A percentile compares a stretch with the other conserved stretches of the same genome.
Conservation (phyloP, 1,140 invertebrate species). For the Drosophila lini region DNA sequence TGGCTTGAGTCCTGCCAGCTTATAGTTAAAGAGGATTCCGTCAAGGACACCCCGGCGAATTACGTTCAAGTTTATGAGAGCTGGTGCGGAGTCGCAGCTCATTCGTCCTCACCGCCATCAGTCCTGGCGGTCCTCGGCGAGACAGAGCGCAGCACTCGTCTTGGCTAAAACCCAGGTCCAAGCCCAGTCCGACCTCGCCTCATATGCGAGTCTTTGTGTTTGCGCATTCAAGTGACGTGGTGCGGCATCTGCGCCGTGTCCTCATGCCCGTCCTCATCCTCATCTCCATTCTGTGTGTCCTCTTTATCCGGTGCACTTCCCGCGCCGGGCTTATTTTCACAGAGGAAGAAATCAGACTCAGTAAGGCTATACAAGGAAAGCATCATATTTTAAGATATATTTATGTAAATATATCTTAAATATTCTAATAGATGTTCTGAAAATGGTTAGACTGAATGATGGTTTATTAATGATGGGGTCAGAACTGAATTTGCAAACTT, state of each 20-base stretch:
- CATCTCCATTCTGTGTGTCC: conserved; percentile 38
- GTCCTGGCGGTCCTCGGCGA: conserved; percentile 28
- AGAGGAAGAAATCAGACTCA: conserved; percentile 3
- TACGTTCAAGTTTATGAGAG: conserved; percentile 21
- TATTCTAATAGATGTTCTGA: background rate
- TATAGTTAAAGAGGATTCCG: conserved; percentile 65
- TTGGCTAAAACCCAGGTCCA: conserved; percentile 16
- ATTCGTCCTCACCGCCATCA: conserved; percentile 53
- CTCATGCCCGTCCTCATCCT: conserved; percentile 19
- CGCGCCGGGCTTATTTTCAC: conserved; percentile 15
- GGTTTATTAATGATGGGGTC: background rate
- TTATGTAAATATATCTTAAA: background rate
- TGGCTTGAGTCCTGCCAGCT: conserved; percentile 34
- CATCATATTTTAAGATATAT: background rate
- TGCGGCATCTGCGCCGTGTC: conserved; percentile 44
- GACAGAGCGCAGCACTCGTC: conserved; percentile 4
- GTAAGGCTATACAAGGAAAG: background rate
- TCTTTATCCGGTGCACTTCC: conserved; percentile 23
- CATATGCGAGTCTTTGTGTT: conserved; percentile 79
- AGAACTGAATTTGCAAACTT: background rate
- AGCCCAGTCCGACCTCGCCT: conserved; percentile 35
- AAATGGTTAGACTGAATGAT: background rate
- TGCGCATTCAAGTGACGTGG: conserved; percentile 76
- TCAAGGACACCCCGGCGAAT: conserved; percentile 63
- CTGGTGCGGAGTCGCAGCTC: conserved; percentile 20